Evolutionary conservation across 2,888 invertebrate genomes (phyloP), one percentile per base, ranked within the genome.

Genomic region (Eilema caniola): DNA sequence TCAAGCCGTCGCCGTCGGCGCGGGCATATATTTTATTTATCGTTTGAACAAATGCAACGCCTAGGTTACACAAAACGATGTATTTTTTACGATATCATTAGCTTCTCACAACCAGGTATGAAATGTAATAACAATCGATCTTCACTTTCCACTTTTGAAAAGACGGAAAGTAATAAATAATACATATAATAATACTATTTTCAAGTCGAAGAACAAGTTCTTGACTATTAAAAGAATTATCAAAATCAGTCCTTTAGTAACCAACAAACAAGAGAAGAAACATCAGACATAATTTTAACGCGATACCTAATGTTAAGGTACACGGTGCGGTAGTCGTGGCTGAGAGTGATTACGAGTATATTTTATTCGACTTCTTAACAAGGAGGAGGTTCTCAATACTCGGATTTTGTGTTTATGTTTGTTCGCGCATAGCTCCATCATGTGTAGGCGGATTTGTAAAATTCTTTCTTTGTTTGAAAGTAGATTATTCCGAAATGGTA

Each of bases 1-100:
- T 67, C 66, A 74, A 0, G 53, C n/a, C 76, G 33, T 53, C 33
- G 33, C 12, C 24, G 62, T 23, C 62, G 23, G 24, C 33, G 62
- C 10, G 37, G 3, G 37, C 14, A 7, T 16, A 62, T 62, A 24
- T 62, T 24, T 24, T 62, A 37, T 62, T 62, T 62, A 62, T 37
- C 24, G 10, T 62, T 24, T 33, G 16, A 62, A 37, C 23, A 33
- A 33, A 37, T 62, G 62, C 23, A 23, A 62, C 33, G 8, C 10
- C 16, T 37, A 24, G 61, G 31, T 62, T 62, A 16, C 25, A 25
- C 14, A 59, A 37, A 31, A 28, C 8, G n/a, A 53, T 0, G n/a
- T 3, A n/a, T 53, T 8, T n/a, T 53, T 53, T 53, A n/a, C 10
- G n/a, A 53, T 5, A 53, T 53, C 20, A 53, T 53, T 53, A 53